These are phyloP conservation scores for Bombus ignitus DNA, from an alignment of 1,140 invertebrate genomes.

Conservation along the genomic window DNA sequence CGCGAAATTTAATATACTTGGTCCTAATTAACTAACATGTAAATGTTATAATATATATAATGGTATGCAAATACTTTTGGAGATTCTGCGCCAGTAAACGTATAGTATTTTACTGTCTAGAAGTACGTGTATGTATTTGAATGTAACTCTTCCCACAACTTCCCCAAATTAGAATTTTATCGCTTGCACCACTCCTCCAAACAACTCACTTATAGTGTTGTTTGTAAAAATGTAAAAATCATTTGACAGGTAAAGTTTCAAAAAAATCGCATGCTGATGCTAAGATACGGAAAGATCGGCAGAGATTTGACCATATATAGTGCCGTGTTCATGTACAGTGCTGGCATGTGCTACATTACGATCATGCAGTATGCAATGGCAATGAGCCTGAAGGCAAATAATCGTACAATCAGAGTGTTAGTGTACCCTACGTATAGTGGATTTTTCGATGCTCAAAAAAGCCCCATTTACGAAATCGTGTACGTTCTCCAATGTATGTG, in stretches of 20 bases:
- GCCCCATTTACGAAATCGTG: constrained; percentile 56
- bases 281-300: constrained; percentile 52
- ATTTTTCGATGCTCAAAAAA: constrained; percentile 35
- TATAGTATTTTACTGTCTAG: too few relatives aligned
- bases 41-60: too few relatives aligned
- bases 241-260: constrained; percentile 36
- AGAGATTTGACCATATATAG: constrained; percentile 52
- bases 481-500: constrained; percentile 46
- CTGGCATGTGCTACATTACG: constrained; percentile 36
- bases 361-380: constrained; percentile 19
- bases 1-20: too few relatives aligned
- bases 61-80: too few relatives aligned
- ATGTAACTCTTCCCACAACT: too few relatives aligned
- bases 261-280: constrained; percentile 29
- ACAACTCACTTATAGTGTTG: too few relatives aligned
- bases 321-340: constrained; percentile 53
- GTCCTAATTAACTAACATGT: too few relatives aligned
- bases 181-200: too few relatives aligned
- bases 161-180: too few relatives aligned
- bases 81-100: too few relatives aligned
- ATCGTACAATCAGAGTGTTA: constrained; percentile 44
- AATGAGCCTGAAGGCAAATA: constrained; percentile 8
- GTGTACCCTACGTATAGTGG: constrained; percentile 57
- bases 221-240: background rate
- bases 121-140: too few relatives aligned